Evolutionary conservation across 2,113 vertebrate species (phyloP).

Genomic region (Mirounga angustirostris): DNA sequence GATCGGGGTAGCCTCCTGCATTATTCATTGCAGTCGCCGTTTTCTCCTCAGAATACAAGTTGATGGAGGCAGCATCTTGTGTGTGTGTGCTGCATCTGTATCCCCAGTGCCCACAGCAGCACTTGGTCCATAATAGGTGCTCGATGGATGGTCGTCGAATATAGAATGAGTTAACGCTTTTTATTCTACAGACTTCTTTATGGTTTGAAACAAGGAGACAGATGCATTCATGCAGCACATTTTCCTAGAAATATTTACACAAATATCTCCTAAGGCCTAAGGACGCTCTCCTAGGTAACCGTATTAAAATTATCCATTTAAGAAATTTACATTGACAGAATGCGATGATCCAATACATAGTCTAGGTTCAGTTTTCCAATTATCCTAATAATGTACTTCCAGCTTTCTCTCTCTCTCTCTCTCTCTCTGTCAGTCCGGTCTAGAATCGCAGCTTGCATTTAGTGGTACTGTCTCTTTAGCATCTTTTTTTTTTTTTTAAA

Average conservation of each 20-base stretch:
- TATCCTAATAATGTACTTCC: background rate
- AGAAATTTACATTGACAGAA: constrained; percentile 1
- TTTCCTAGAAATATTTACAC: background rate
- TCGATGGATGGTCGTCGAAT: background rate
- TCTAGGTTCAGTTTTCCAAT: background rate
- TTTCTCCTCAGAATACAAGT: background rate
- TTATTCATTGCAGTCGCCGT: background rate
- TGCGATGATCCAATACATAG: background rate
- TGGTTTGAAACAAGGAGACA: background rate
- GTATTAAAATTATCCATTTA: background rate
- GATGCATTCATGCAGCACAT: background rate
- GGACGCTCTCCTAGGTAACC: background rate
- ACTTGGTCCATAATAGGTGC: background rate
- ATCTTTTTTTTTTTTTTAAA: background rate
- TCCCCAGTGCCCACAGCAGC: background rate
- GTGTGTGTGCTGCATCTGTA: background rate
- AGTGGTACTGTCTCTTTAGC: background rate
- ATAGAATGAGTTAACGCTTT: background rate
- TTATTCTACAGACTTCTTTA: background rate
- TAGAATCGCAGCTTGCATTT: background rate
- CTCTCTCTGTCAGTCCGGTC: background rate
- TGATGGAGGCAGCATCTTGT: background rate
- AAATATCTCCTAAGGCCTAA: background rate
- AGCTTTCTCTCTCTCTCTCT: background rate
- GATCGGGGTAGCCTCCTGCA: background rate